Conservation (phyloP, 2,888 invertebrate genomes). For the Rhingia campestris region DNA sequence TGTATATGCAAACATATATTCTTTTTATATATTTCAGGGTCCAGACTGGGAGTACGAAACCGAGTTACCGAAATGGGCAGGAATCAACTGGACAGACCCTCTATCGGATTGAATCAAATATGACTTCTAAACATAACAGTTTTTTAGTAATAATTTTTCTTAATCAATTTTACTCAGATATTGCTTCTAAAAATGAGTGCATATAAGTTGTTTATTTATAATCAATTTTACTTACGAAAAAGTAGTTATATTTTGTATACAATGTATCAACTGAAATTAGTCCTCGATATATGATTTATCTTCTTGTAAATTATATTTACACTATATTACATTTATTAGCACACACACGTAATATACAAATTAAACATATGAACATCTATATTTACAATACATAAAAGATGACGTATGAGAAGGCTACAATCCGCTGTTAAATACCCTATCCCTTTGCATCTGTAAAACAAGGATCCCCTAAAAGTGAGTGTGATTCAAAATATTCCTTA, state of each 20-base stretch:
- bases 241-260: constrained; percentile 63
- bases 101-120: constrained; percentile 81
- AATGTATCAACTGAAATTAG: constrained; percentile 30
- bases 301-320: too few relatives aligned
- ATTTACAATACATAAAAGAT: not conserved
- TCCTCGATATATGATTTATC: constrained; percentile 21
- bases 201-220: constrained; percentile 68
- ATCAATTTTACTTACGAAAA: constrained; percentile 65
- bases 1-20: not conserved
- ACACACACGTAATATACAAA: not conserved
- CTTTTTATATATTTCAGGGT: constrained; percentile 85
- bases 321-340: not conserved
- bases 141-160: too few relatives aligned
- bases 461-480: too few relatives aligned
- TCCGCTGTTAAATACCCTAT: too few relatives aligned
- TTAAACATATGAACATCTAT: not conserved
- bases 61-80: constrained; percentile 95
- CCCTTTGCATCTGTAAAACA: too few relatives aligned
- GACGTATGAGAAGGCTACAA: too few relatives aligned
- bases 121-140: not conserved
- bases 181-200: constrained; percentile 68
- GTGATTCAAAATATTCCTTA: too few relatives aligned
- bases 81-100: constrained; percentile 91
- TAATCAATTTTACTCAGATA: not conserved
- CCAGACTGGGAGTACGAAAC: constrained; percentile 97